Evolutionary conservation across 2,888 invertebrate species (phyloP).

Genomic region (Eilema depressum): DNA sequence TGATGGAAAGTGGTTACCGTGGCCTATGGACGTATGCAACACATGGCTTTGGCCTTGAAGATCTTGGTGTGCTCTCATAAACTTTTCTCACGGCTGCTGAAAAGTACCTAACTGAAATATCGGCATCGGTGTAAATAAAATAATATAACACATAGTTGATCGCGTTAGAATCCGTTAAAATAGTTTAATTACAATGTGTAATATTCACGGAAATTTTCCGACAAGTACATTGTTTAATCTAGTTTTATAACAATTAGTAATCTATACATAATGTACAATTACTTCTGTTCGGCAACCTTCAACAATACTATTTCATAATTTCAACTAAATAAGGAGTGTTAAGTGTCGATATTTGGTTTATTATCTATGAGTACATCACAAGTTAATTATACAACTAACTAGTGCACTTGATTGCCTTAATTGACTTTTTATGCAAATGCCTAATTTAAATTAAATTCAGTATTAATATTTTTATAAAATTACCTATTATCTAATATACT

Average conservation of each 20-base stretch:
- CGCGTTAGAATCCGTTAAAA: background rate
- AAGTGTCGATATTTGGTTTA: background rate
- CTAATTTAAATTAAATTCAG: background rate
- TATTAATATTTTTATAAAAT: background rate
- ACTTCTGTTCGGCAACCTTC: background rate
- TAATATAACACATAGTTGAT: background rate
- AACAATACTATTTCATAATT: background rate
- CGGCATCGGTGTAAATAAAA: background rate
- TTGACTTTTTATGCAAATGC: background rate
- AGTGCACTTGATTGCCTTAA: background rate
- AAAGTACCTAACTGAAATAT: background rate
- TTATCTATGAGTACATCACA: background rate
- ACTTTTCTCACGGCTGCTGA: background rate
- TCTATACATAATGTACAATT: background rate
- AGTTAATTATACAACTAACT: background rate
- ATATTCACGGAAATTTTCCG: background rate
- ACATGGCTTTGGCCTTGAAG: background rate
- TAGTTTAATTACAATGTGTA: background rate
- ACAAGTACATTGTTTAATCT: background rate
- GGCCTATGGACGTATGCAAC: too few species aligned
- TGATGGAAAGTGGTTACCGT: too few species aligned
- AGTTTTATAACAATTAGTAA: background rate
- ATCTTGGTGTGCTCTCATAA: background rate
- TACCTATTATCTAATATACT: background rate
- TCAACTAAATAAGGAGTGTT: background rate